Evolutionary conservation across 2,888 invertebrate species (phyloP).

Genomic region (Acronicta leporina): DNA sequence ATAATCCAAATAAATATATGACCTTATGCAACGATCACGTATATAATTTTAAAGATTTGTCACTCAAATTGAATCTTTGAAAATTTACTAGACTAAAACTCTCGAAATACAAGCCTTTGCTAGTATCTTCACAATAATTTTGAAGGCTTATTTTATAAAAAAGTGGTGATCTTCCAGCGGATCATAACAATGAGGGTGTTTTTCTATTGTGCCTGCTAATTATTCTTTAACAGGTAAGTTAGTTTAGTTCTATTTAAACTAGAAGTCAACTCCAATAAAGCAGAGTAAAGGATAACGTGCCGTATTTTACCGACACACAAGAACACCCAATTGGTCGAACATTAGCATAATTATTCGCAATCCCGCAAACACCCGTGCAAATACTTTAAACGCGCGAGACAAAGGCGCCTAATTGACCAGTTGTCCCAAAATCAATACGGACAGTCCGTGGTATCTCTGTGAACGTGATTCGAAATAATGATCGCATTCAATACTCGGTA

Average conservation of each 20-base stretch:
- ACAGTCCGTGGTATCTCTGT: constrained; percentile 57
- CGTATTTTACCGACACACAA: constrained; percentile 1
- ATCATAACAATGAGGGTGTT: too few species aligned
- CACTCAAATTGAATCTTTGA: constrained; percentile 3
- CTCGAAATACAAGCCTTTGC: too few species aligned
- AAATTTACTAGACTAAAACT: too few species aligned
- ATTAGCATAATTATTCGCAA: constrained; percentile 30
- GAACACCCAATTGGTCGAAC: neutral
- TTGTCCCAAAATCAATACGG: constrained; percentile 68
- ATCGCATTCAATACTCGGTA: constrained; percentile 57
- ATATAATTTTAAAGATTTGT: constrained; percentile 12
- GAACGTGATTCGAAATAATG: constrained; percentile 75
- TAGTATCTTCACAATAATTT: too few species aligned
- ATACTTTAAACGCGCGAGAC: constrained; percentile 44
- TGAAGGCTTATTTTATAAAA: too few species aligned
- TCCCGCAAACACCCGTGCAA: constrained; percentile 3
- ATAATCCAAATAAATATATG: constrained; percentile 24
- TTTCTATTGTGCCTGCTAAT: too few species aligned
- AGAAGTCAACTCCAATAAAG: too few species aligned
- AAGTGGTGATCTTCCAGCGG: too few species aligned
- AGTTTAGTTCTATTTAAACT: too few species aligned
- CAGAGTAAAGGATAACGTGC: neutral
- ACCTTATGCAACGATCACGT: too few species aligned
- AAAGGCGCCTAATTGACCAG: constrained; percentile 68
- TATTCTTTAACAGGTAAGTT: too few species aligned